These are phyloP conservation scores for Salarias fasciatus DNA, from an alignment of 2,797 vertebrate genomes.

Conservation along the genomic window DNA sequence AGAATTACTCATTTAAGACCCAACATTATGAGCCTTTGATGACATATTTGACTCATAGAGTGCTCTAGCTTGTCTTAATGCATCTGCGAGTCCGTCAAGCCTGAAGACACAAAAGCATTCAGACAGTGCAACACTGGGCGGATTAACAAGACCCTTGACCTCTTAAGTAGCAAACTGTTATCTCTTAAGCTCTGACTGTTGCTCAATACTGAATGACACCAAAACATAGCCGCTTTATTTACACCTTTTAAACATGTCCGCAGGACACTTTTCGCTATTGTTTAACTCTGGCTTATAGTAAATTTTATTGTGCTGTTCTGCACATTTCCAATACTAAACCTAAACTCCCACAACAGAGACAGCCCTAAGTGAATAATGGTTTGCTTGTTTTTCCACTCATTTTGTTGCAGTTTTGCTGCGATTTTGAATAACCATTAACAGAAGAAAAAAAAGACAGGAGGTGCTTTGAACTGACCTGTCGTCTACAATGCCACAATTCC, in stretches of 20 bases:
- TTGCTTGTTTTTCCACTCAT: too few relatives aligned
- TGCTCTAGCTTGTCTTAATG: background rate
- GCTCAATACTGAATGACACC: constrained; percentile 2
- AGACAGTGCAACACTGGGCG: constrained; percentile 7
- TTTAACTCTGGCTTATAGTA: background rate
- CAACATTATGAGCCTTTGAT: constrained; percentile 27
- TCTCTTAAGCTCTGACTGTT: constrained; percentile 29
- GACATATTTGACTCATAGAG: constrained; percentile 27
- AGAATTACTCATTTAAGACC: too few relatives aligned
- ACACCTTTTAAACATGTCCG: too few relatives aligned
- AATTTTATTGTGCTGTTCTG: too few relatives aligned
- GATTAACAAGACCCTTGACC: constrained; percentile 51
- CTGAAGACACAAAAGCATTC: constrained; percentile 35
- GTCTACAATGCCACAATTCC: too few relatives aligned
- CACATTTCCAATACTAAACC: too few relatives aligned
- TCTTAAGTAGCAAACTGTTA: constrained; percentile 34
- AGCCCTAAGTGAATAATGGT: too few relatives aligned
- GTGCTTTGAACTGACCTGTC: too few relatives aligned
- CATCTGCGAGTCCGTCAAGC: constrained; percentile 3
- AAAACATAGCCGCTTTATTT: constrained; percentile 16
- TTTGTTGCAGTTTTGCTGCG: too few relatives aligned
- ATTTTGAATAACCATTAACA: too few relatives aligned
- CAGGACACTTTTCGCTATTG: background rate
- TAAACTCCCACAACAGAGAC: too few relatives aligned
- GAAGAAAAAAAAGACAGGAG: too few relatives aligned